Evolutionary conservation across 2,113 vertebrate species (phyloP), one percentile per base, ranked within the genome.

Genomic region (Engraulis encrasicolus): DNA sequence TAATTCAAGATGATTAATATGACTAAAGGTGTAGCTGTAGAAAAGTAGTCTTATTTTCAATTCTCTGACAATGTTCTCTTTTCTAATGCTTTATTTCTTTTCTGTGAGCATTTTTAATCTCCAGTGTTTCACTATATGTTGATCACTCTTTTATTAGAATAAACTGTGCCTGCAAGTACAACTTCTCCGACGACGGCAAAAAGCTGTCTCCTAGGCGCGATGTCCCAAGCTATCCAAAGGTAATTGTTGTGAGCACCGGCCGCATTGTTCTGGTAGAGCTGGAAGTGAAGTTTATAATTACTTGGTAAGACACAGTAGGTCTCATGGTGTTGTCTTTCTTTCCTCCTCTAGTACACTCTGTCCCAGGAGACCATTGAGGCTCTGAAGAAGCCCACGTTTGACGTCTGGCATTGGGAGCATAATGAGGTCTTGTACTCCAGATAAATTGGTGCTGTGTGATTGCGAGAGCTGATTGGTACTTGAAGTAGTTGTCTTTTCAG

Each of bases 341-440:
- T 89, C 78, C 86, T 19, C 81, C 15, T 84, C 61, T 90, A 97
- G 97, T 97, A 97, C 93, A 96, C 97, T 78, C 95, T 99, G 37
- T 99, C 98, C 54, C 95, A 96, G 45, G 97, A 99, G 94, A 99
- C 98, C 18, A 91, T 98, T 0, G 97, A 98, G 77, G 96, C 97
- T 0, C 95, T 99, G 50, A 94, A 97, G 90, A 99, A 98, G 88
- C 98, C 98, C 12, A 99, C 97, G 0, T 99, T 99, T 37, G 97
- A 99, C 0, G 98, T 99, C 34, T 99, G 98, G 98, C 95, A 99
- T 50, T 99, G 98, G 98, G 98, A 99, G 81, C 97, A 98, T 87
- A 99, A 99, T 0, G 98, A 99, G 96, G 98, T 99, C 90, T 90
- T 93, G 84, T 66, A 71, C 27, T 74, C 66, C 31, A 14, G 3